Evolutionary conservation across 2,888 invertebrate genomes (phyloP), one percentile per base, ranked within the genome.

Genomic region (Drosophila pullipes): DNA sequence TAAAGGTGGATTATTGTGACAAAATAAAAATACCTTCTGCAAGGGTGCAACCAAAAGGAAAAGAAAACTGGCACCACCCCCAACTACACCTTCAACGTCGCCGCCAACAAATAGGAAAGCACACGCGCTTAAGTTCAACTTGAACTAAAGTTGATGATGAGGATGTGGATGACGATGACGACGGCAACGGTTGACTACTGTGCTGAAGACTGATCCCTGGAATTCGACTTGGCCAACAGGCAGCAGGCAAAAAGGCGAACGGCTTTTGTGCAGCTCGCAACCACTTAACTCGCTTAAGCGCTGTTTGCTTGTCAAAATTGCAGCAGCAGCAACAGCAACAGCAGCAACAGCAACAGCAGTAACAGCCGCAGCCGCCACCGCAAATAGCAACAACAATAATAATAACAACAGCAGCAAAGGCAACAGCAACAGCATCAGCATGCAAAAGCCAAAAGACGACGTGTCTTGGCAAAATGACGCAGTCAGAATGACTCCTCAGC

Each of bases 251-350:
- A 63, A 62, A 61, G 65, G 77, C 74, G 67, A 74, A 69, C 64
- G 75, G 82, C 82, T 82, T 82, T 80, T 82, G 82, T 82, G 76
- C 69, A 75, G 68, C 70, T 61, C 68, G 67, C 74, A 81, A 84
- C 78, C 90, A 85, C 90, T 90, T 88, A 85, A 78, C 78, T 78
- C 58, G 87, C 89, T 86, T 82, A 89, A 82, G 82, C 81, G 77
- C 89, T 81, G 77, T 83, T 70, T 77, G 78, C 82, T 82, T 82
- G 90, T 90, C 83, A 82, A 82, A 82, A 82, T 83, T 87, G 88
- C 87, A 88, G 78, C 87, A 86, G 74, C 76, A 59, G 63, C 85
- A 30, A 54, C 25, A 28, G 53, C 59, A 55, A 70, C 30, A 30
- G 39, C 31, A 58, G 37, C 30, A 60, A 49, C 52, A 62, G 31